Conservation (phyloP, 2,113 vertebrate genomes). For the Neodontobutis hainanensis region DNA sequence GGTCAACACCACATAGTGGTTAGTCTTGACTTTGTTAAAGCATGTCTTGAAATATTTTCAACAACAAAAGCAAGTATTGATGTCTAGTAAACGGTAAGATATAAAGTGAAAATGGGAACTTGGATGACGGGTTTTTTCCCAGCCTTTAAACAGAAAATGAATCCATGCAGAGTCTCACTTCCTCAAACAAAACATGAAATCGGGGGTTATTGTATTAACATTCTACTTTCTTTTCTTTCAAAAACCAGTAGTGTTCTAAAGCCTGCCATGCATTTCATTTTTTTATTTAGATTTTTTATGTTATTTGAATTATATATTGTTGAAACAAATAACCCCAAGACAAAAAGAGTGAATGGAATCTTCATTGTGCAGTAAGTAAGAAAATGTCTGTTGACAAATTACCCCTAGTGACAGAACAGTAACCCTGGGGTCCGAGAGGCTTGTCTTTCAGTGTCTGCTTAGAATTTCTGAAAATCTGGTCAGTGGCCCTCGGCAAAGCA, state of each 20-base stretch:
- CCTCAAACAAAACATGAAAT: conserved; percentile 21
- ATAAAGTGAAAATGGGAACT: conserved; percentile 35
- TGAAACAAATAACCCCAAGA: no score
- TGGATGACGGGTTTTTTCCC: conserved; percentile 2
- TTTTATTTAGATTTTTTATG: no score
- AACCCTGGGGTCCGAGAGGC: conserved; percentile 1
- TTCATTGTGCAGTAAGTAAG: neutral
- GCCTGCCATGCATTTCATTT: no score
- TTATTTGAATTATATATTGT: no score
- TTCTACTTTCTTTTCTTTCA: neutral
- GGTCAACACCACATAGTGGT: no score
- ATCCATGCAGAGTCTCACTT: neutral
- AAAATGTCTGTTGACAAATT: conserved; percentile 6
- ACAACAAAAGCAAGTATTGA: neutral
- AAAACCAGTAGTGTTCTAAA: no score
- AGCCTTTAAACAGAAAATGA: neutral
- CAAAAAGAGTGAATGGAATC: neutral
- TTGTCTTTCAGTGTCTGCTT: neutral
- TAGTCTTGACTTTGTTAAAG: no score
- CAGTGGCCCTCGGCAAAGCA: conserved; percentile 5
- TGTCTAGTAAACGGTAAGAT: neutral
- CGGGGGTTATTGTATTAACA: neutral
- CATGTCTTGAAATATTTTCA: neutral
- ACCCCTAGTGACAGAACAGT: neutral
- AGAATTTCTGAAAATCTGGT: conserved; percentile 18